Evolutionary conservation across 1,140 invertebrate genomes (phyloP).

Genomic region (Matsumurasca onukii): DNA sequence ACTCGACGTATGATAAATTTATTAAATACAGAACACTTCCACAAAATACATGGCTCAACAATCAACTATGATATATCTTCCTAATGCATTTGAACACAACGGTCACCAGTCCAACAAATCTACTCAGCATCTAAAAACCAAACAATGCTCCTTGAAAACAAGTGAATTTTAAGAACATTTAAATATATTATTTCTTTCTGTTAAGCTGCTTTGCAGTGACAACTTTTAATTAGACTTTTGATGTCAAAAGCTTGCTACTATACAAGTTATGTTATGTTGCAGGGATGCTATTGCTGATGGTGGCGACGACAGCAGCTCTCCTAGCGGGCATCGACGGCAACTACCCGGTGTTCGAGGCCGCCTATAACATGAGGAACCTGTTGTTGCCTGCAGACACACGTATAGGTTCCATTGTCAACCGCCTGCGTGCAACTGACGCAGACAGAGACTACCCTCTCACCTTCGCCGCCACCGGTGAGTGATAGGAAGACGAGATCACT

Average conservation of each 20-base stretch:
- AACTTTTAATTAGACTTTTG: too few relatives aligned
- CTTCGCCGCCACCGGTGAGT: conserved; percentile 74
- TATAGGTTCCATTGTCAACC: conserved; percentile 79
- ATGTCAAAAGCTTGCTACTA: not conserved
- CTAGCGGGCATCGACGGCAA: conserved; percentile 33
- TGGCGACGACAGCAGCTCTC: conserved; percentile 23
- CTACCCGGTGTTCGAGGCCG: conserved; percentile 65
- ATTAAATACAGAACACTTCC: too few relatives aligned
- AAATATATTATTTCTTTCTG: not conserved
- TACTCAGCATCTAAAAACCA: not conserved
- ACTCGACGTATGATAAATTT: too few relatives aligned
- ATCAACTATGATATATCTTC: too few relatives aligned
- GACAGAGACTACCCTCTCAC: conserved; percentile 82
- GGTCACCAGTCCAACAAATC: not conserved
- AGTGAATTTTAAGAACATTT: not conserved
- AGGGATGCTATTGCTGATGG: conserved; percentile 21
- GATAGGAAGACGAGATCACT: too few relatives aligned
- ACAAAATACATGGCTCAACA: too few relatives aligned
- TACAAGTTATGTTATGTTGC: not conserved
- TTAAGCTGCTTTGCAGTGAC: too few relatives aligned
- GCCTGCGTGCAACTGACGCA: conserved; percentile 80
- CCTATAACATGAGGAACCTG: conserved; percentile 75
- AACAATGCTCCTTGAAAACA: not conserved
- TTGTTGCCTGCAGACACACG: conserved; percentile 78
- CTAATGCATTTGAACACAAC: too few relatives aligned